phyloP scores from a whole-genome alignment of 2,797 vertebrate species.

The Chelidonichthys spinosus region DNA sequence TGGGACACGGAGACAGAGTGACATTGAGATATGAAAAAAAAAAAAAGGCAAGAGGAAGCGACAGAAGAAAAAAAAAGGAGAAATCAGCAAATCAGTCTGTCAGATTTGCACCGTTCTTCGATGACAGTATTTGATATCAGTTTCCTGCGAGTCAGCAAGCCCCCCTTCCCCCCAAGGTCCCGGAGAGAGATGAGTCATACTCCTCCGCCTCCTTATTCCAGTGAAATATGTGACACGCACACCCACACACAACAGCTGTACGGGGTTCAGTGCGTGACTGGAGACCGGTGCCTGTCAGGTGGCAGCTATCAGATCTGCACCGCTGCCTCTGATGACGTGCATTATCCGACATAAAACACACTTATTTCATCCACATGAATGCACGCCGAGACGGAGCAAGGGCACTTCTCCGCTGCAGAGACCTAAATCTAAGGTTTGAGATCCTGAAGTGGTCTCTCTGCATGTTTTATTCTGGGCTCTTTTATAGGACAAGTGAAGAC shows the following conservation, averaged over 20 bases:
- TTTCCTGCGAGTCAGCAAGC: slow-evolving; percentile 67
- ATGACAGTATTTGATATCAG: slow-evolving; percentile 57
- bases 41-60: slow-evolving; percentile 39
- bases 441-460: slow-evolving; percentile 26
- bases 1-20: slow-evolving; percentile 69
- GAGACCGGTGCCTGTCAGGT: slow-evolving; percentile 54
- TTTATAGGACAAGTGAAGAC: slow-evolving; percentile 50
- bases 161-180: slow-evolving; percentile 30
- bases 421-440: slow-evolving; percentile 23
- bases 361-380: slow-evolving; percentile 19
- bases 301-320: slow-evolving; percentile 56
- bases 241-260: slow-evolving; percentile 24
- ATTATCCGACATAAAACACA: slow-evolving; percentile 28
- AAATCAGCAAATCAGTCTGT: slow-evolving; percentile 60
- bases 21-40: slow-evolving; percentile 47
- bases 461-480: slow-evolving; percentile 51
- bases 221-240: slow-evolving; percentile 35
- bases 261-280: slow-evolving; percentile 49
- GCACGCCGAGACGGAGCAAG: slow-evolving; percentile 10
- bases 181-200: slow-evolving; percentile 69
- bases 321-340: slow-evolving; percentile 32
- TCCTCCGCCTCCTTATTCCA: slow-evolving; percentile 50
- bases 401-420: background rate
- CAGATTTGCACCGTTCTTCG: slow-evolving; percentile 34
- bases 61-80: slow-evolving; percentile 24